Conservation (phyloP, 2,797 vertebrate species). For the Pantherophis alleghaniensis region DNA sequence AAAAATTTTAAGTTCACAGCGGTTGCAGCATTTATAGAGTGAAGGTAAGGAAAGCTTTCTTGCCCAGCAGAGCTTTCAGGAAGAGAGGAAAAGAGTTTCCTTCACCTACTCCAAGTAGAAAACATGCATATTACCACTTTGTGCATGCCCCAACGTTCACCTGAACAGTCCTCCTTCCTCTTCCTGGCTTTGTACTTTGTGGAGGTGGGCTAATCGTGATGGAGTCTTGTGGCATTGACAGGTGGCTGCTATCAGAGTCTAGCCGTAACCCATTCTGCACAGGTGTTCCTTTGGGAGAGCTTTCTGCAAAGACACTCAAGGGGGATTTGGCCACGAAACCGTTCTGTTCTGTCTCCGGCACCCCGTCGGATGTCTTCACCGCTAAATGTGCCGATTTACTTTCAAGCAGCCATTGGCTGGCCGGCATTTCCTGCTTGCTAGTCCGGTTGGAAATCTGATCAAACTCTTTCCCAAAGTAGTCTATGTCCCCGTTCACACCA, state of each 20-base stretch:
- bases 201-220: conserved; percentile 93
- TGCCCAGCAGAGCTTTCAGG: conserved; percentile 11
- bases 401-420: conserved; percentile 83
- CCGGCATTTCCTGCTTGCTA: conserved; percentile 78
- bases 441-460: conserved; percentile 85
- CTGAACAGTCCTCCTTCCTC: conserved; percentile 89
- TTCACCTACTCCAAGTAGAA: conserved; percentile 58
- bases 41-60: conserved; percentile 17
- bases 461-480: conserved; percentile 80
- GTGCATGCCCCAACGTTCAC: conserved; percentile 77
- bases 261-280: conserved; percentile 76
- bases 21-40: conserved; percentile 6
- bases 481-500: conserved; percentile 73
- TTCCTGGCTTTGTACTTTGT: conserved; percentile 88
- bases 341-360: conserved; percentile 79
- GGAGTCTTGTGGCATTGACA: conserved; percentile 79
- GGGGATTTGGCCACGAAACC: conserved; percentile 65
- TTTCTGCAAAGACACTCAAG: conserved; percentile 81
- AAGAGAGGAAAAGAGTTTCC: conserved; percentile 41
- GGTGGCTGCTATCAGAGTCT: conserved; percentile 70
- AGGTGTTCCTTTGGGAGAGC: conserved; percentile 68
- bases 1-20: conserved; percentile 18
- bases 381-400: conserved; percentile 69
- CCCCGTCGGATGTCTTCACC: conserved; percentile 70
- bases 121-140: conserved; percentile 63